Evolutionary conservation across 2,797 vertebrate species (phyloP).

Genomic region (Pteronotus mesoamericanus): DNA sequence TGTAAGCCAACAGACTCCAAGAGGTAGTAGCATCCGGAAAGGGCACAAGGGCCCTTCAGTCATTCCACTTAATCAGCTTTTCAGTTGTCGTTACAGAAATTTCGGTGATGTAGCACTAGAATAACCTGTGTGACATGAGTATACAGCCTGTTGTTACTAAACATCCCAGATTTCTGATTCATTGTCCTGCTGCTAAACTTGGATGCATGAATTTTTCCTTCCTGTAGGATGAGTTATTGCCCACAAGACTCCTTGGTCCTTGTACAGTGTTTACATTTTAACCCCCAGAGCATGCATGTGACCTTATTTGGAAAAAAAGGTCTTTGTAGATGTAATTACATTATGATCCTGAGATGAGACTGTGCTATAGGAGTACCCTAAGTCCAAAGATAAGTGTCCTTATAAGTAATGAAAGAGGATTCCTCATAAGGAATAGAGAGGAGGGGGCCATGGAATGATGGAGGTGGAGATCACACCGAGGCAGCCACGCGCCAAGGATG

Average conservation of each 20-base stretch:
- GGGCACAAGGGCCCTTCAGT: background rate
- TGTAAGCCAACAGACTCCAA: background rate
- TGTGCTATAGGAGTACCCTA: background rate
- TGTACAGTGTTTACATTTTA: background rate
- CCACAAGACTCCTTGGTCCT: background rate
- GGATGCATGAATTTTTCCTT: background rate
- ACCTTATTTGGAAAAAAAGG: background rate
- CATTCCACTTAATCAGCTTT: background rate
- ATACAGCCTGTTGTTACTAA: background rate
- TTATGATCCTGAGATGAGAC: background rate
- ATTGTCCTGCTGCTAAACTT: background rate
- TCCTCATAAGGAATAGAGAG: background rate
- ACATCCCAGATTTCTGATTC: background rate
- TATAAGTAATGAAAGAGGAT: background rate
- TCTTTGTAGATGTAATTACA: background rate
- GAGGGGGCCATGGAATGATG: background rate
- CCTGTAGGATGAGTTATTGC: background rate
- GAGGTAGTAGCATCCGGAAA: background rate
- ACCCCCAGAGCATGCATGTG: background rate
- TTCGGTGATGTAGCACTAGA: background rate
- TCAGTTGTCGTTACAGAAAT: background rate
- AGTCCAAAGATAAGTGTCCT: background rate
- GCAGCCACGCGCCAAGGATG: background rate
- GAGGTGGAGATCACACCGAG: too few relatives aligned
- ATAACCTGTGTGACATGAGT: background rate